A percentile compares a stretch with the other conserved stretches of the same genome.
Evolutionary conservation across 2,797 vertebrate genomes (phyloP).

Genomic region (Ceryle rudis): DNA sequence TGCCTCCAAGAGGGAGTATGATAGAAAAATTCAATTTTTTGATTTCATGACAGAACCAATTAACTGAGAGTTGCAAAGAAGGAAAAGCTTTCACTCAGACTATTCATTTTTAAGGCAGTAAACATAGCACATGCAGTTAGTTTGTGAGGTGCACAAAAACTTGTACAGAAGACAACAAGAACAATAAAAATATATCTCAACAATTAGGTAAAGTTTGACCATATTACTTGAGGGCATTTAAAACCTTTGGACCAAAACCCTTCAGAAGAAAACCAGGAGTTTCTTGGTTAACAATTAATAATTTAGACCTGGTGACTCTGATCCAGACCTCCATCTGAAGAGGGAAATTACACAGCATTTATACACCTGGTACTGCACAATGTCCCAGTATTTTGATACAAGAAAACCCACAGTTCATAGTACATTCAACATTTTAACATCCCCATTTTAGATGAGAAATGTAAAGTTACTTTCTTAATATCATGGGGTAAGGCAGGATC

Average conservation of each 20-base stretch:
- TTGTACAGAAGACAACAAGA: constrained; percentile 11
- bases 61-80: not conserved
- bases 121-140: not conserved
- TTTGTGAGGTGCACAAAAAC: not conserved
- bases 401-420: not conserved
- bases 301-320: not conserved
- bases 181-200: constrained; percentile 8
- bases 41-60: not conserved
- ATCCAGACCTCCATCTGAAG: not conserved
- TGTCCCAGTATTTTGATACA: not conserved
- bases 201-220: constrained; percentile 51
- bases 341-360: not conserved
- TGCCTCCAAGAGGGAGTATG: not conserved
- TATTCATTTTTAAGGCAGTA: not conserved
- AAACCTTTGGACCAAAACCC: constrained; percentile 57
- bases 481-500: not conserved
- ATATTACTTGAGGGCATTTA: constrained; percentile 11
- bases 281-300: constrained; percentile 61
- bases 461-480: not conserved
- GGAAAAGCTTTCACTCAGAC: not conserved
- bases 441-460: not conserved
- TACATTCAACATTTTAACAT: not conserved
- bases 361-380: not conserved
- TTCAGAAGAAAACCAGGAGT: constrained; percentile 16
- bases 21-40: not conserved